Evolutionary conservation across 2,888 invertebrate species (phyloP), one percentile per base, ranked within the genome.

Genomic region (Megamerina dolium): DNA sequence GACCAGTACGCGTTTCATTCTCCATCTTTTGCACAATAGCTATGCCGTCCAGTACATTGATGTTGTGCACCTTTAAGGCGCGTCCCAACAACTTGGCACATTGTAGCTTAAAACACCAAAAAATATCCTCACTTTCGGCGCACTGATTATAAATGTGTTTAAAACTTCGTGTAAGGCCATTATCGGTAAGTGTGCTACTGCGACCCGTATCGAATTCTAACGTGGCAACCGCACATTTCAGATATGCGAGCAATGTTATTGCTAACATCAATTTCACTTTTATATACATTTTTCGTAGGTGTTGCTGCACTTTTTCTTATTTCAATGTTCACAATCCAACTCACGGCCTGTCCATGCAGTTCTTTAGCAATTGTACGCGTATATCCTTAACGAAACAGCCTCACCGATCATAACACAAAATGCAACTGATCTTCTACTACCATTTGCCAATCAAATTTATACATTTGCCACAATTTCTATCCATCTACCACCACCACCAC

Each of bases 41-140:
- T 17, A 85, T 72, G 27, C 84, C 83, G 34, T 83, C 81, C 27
- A 79, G 56, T 23, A 85, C 63, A 23, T 78, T 77, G 29, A 85
- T 74, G 26, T 74, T 73, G 44, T 81, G 79, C 58, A 79, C 74
- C 49, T 79, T 75, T 1, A 81, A 69, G 0, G 83, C 84, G 14
- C 83, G 73, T 49, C 83, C 81, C 12, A 79, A 73, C 30, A 83
- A 68, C 59, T 81, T 83, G 1, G 81, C 73, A 1, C 82, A 81
- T 61, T 83, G 81, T 42, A 84, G 73, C 69, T 85, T 85, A 54
- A 85, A 75, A 62, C 85, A 86, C 74, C 81, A 81, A 53, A 81
- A 68, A 39, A 82, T 73, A 58, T 84, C 80, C 49, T 79, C 75
- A 34, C 78, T 77, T 48, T 74, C 72, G 53, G 78, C 77, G 64